These are phyloP conservation scores for Microhierax caerulescens DNA, from an alignment of 2,797 vertebrate species.

Conservation along the genomic window DNA sequence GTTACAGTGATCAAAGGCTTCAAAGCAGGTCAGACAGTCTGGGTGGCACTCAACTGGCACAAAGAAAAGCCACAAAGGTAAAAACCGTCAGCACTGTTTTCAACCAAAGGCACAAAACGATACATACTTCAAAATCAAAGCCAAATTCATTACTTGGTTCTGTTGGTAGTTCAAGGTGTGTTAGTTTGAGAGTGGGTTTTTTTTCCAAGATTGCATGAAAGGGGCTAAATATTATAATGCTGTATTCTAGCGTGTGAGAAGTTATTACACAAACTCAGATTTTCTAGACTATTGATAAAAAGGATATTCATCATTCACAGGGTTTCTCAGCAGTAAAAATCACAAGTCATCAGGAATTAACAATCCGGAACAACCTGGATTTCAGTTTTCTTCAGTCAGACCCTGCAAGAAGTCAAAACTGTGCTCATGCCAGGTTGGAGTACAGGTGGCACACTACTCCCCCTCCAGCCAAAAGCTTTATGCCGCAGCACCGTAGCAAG, in stretches of 20 bases:
- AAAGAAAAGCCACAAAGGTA: background rate
- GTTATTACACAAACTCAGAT: background rate
- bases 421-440: background rate
- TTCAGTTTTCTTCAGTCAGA: background rate
- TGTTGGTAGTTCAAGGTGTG: too few species aligned
- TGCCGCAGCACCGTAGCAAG: background rate
- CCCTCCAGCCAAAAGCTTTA: background rate
- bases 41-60: conserved; percentile 82
- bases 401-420: background rate
- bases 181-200: background rate
- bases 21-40: conserved; percentile 87
- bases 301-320: background rate
- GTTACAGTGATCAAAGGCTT: conserved; percentile 80
- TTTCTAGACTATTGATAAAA: background rate
- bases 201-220: background rate
- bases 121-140: rapidly evolving
- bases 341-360: background rate
- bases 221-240: background rate
- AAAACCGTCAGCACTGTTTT: background rate
- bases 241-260: background rate
- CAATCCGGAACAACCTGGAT: rapidly evolving
- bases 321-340: background rate
- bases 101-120: background rate
- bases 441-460: background rate
- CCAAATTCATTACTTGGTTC: background rate